Base-by-base conservation (phyloP, 2,888 invertebrate genomes). In the Temnothorax ravouxi region DNA sequence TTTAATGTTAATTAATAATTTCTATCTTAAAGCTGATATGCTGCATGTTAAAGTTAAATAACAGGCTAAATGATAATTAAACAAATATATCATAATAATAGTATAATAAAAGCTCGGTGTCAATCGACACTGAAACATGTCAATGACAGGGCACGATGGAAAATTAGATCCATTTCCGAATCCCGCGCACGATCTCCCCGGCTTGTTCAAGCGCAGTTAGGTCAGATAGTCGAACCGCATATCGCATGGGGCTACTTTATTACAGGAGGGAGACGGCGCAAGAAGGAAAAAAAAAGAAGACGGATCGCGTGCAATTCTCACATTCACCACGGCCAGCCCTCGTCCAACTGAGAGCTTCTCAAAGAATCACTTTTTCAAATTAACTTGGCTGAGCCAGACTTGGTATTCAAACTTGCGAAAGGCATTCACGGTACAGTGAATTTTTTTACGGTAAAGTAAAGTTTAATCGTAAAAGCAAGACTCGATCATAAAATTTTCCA, bases 241-340 rank as follows among this genome's bases (percentile, higher is more conserved):
- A 88, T 89, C 87, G 88, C 88, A 67, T 71, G 84, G 83, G 87
- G 81, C 86, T 89, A 86, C 85, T 91, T 91, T 88, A 91, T 87
- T 85, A 87, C 84, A 67, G 79, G n/a, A 67, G 59, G 44, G 59
- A 79, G 75, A 34, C 47, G 52, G 64, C 56, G 64, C 34, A 52
- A 71, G 67, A 15, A 69, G 13, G n/a, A 52, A 59, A 64, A 71
- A 75, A 77, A 61, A 77, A 38, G 74, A 52, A 84, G 77, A 77
- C 80, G 52, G 25, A 84, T 87, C 84, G 83, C 81, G 84, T 85
- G 87, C 85, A 54, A 85, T 88, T 88, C 79, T 85, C 83, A 84
- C 84, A 71, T 88, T 81, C 84, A 66, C 47, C 56, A 25, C 52
- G 61, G 52, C 59, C 62, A 67, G 77, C 47, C 64, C 52, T 61